Conservation (phyloP, 2,888 invertebrate genomes). For the Trichogramma evanescens region DNA sequence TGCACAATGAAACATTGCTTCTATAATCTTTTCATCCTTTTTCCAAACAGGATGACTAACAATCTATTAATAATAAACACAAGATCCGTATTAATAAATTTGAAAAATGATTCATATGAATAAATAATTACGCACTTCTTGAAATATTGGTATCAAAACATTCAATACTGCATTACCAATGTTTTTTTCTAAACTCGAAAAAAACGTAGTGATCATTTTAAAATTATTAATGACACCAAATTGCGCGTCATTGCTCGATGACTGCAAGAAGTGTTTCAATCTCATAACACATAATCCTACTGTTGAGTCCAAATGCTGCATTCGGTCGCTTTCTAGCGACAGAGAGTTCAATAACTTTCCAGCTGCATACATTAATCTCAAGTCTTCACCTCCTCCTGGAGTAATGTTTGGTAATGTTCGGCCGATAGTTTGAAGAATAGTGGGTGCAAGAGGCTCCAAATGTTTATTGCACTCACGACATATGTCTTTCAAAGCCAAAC, state of each 20-base stretch:
- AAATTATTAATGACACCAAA: slow-evolving; percentile 55
- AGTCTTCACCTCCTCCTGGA: slow-evolving; percentile 61
- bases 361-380: slow-evolving; percentile 69
- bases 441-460: slow-evolving; percentile 68
- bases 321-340: slow-evolving; percentile 55
- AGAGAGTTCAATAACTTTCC: slow-evolving; percentile 67
- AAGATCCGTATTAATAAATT: not conserved
- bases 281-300: slow-evolving; percentile 62
- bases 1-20: slow-evolving; percentile 50
- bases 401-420: slow-evolving; percentile 53
- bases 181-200: slow-evolving; percentile 55
- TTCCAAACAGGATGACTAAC: slow-evolving; percentile 55
- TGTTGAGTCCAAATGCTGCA: slow-evolving; percentile 63
- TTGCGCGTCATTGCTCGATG: slow-evolving; percentile 26
- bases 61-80: slow-evolving; percentile 40
- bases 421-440: slow-evolving; percentile 62
- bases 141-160: slow-evolving; percentile 50
- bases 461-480: slow-evolving; percentile 72
- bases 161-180: slow-evolving; percentile 43
- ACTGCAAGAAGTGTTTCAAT: slow-evolving; percentile 50
- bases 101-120: not conserved
- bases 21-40: slow-evolving; percentile 57
- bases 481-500: slow-evolving; percentile 82
- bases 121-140: slow-evolving; percentile 8
- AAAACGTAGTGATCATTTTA: slow-evolving; percentile 62